Evolutionary conservation across 2,888 invertebrate species (phyloP), one percentile per base, ranked within the genome.

Genomic region (Drosophila nr. fundita): DNA sequence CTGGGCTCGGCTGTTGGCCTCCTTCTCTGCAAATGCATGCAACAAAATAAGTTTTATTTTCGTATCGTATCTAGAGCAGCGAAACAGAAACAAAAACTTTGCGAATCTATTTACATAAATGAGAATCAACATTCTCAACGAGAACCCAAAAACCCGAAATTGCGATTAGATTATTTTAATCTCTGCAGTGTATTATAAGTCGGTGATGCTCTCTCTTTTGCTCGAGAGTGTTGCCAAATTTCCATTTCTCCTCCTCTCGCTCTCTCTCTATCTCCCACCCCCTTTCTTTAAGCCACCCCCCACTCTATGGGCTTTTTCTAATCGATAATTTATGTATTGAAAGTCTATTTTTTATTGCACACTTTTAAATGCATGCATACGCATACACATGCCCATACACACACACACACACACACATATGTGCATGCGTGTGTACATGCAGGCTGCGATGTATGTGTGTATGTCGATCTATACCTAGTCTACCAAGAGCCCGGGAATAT

Each of bases 21-120:
- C 57, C 69, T 62, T 62, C 49, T 69, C 70, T 71, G 57, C 29
- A 55, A 68, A 57, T 59, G 55, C 49, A 54, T 32, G 34, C 42
- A 61, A 66, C n/a, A 32, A 57, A 74, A 24, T 24, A 24, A 24
- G 15, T 15, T 24, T 70, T 70, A 71, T 71, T 69, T 69, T 62
- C 40, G 57, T 61, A 15, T 21, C 29, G 53, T 36, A 24, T 24
- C 24, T 45, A 45, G 24, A 24, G 24, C 45, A 15, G 24, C 15
- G 24, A 15, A 15, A 24, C 15, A 24, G 21, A 21, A 15, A 5
- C 11, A 21, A 42, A 40, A n/a, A 21, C n/a, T 11, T 5, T 42
- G 5, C 21, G 11, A 42, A 21, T 21, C 42, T 45, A 24, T 45
- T 24, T 45, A 15, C 15, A 21, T 21, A 13, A 4, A 45, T 45